Evolutionary conservation across 2,797 vertebrate genomes (phyloP).

Genomic region (Hybognathus amarus): DNA sequence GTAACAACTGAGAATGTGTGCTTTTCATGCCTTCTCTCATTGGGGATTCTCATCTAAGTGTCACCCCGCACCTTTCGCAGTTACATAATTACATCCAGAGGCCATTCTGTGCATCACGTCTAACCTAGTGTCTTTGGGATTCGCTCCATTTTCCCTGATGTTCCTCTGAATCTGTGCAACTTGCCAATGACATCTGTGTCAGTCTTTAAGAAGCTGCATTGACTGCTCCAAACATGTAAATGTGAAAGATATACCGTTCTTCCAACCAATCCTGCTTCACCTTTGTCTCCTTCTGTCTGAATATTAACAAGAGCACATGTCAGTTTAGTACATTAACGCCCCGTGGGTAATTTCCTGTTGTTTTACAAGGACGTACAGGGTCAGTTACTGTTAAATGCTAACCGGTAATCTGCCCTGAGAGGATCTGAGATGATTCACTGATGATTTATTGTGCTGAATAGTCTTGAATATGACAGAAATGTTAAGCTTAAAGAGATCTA

Average conservation of each 20-base stretch:
- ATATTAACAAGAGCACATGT: constrained; percentile 21
- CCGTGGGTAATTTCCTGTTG: constrained; percentile 25
- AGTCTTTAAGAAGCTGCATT: background rate
- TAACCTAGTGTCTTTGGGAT: constrained; percentile 32
- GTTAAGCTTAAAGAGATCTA: background rate
- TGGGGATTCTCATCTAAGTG: constrained; percentile 25
- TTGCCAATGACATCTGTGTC: background rate
- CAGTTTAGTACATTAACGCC: constrained; percentile 15
- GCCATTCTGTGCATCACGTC: constrained; percentile 12
- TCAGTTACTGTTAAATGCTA: constrained; percentile 34
- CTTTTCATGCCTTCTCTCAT: constrained; percentile 32
- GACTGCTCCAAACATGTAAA: background rate
- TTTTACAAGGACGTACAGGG: constrained; percentile 32
- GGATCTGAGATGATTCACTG: constrained; percentile 17
- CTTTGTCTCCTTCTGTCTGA: background rate
- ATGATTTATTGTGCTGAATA: constrained; percentile 12
- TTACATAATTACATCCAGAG: constrained; percentile 31
- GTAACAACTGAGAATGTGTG: constrained; percentile 1
- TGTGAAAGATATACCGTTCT: background rate
- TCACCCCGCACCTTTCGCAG: constrained; percentile 23
- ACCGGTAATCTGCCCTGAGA: background rate
- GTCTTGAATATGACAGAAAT: background rate
- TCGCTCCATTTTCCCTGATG: background rate
- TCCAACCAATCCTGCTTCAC: background rate
- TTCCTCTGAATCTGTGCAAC: background rate